phyloP scores from a whole-genome alignment of 2,113 vertebrate species.

The Nycticryphes semicollaris region DNA sequence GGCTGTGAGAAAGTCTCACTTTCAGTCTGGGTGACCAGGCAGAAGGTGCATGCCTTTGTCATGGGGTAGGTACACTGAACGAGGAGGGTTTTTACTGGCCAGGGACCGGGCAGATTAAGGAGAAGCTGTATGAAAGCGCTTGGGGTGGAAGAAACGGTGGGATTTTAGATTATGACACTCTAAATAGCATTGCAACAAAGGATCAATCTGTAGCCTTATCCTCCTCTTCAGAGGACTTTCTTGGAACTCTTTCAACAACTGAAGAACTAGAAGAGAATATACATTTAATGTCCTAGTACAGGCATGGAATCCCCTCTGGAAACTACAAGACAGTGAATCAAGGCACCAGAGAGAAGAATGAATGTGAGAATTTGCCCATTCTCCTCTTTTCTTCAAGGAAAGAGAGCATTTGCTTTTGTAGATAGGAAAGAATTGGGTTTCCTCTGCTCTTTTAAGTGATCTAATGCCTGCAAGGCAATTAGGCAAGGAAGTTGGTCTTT shows the following conservation, averaged over 20 bases:
- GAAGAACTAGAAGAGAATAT: not conserved
- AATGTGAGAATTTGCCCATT: not conserved
- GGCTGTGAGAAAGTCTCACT: not conserved
- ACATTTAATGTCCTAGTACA: not conserved
- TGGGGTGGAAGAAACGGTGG: not conserved
- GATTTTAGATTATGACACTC: not conserved
- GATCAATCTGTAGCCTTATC: not conserved
- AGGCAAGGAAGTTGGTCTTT: not conserved
- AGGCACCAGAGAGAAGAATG: not conserved
- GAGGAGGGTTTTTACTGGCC: not conserved
- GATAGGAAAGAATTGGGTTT: not conserved
- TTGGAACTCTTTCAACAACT: not conserved
- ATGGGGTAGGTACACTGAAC: not conserved
- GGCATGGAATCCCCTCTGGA: not conserved
- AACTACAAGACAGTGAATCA: not conserved
- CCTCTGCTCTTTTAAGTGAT: not conserved
- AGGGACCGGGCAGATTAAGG: not conserved
- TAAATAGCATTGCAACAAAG: not conserved
- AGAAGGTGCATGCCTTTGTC: not conserved
- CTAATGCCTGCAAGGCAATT: too few species aligned
- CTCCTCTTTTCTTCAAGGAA: not conserved
- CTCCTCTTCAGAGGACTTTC: not conserved
- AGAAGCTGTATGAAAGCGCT: not conserved
- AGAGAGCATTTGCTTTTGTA: not conserved
- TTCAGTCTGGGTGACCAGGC: not conserved